A percentile compares a stretch with the other conserved stretches of the same genome.
These are phyloP conservation scores for Coelopa frigida DNA, from an alignment of 1,140 invertebrate species.

Conservation along the genomic window DNA sequence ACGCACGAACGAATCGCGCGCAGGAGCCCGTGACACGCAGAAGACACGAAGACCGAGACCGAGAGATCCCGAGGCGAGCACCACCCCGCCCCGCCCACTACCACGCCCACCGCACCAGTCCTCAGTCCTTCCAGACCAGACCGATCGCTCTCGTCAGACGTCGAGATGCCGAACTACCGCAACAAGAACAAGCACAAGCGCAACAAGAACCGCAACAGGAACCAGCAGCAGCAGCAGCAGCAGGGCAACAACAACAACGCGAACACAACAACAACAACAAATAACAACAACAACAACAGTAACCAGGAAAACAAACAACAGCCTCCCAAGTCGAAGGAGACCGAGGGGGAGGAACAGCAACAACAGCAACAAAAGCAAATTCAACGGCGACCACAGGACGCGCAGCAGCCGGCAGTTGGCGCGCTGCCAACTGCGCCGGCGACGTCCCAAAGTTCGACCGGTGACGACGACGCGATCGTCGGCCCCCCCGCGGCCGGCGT, in stretches of 20 bases:
- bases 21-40: too few species aligned
- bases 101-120: neutral
- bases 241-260: conserved; percentile 7
- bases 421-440: conserved; percentile 1
- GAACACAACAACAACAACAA: conserved; percentile 11
- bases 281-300: conserved; percentile 1
- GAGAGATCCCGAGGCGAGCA: too few species aligned
- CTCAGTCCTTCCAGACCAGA: too few species aligned
- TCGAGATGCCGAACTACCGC: conserved; percentile 39
- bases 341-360: too few species aligned
- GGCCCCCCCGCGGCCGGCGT: neutral
- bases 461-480: neutral
- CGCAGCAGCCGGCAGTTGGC: neutral
- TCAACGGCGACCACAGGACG: conserved; percentile 7
- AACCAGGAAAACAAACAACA: conserved; percentile 5
- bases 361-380: too few species aligned
- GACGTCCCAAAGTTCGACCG: conserved; percentile 1
- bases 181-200: conserved; percentile 39
- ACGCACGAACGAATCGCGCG: too few species aligned
- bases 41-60: too few species aligned
- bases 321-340: too few species aligned
- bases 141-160: neutral
- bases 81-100: neutral
- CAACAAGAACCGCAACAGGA: conserved; percentile 24
- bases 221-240: conserved; percentile 13